Evolutionary conservation across 2,113 vertebrate genomes (phyloP), one percentile per base, ranked within the genome.

Genomic region (Ictidomys tridecemlineatus): DNA sequence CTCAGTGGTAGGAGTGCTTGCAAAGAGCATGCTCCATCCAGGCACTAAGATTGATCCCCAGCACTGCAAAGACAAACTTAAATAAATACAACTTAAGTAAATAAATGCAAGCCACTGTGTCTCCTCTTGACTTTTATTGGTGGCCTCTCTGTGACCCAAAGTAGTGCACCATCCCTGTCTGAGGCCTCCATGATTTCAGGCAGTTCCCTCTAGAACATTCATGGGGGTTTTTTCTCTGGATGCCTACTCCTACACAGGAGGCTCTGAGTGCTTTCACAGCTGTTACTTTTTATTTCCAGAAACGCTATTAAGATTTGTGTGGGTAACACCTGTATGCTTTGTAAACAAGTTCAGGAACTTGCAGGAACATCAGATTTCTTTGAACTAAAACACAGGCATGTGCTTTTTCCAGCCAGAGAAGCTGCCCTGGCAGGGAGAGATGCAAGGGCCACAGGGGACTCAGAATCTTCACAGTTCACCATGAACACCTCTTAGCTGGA

Each of bases 201-300:
- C 58, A 93, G 83, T 83, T 58, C 92, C 94, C 56, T 88, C 48
- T n/a, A 84, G 53, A 82, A 83, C 97, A 89, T 96, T 93, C 70
- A 63, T 76, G 89, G 51, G 32, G 97, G 97, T 83, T 45, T 51
- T 32, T 48, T 48, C 28, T 42, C 56, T 63, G 32, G 51, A 61
- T 69, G 26, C 63, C 28, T 20, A 80, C 26, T 30, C 42, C 72
- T 65, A 42, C 72, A 39, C 61, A n/a, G 61, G 51, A 85, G 14
- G 45, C 93, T 97, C 97, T 17, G 78, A n/a, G n/a, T 32, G n/a
- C 53, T 80, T 76, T 74, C 48, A 67, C 70, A 37, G 58, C 88
- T 84, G 37, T 88, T 91, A 51, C n/a, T 93, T 98, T 98, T 97
- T 95, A 48, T 95, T 97, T 97, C 67, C 76, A 77, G 72, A 85